Base-by-base conservation (phyloP, 2,797 vertebrate genomes). In the Acrossocheilus wenchowensis region DNA sequence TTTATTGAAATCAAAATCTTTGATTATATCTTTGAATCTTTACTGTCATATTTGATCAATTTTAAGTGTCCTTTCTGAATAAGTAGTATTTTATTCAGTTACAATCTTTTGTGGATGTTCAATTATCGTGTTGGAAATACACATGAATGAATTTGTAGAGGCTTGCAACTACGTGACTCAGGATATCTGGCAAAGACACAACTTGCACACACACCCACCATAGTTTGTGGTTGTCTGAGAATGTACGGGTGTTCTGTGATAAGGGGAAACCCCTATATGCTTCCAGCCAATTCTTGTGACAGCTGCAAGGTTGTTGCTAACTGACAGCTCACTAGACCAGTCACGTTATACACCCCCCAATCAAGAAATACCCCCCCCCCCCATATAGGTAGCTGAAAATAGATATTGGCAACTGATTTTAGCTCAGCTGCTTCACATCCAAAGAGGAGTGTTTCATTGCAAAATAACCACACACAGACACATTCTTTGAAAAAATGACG, bases 191-290 rank as follows among this genome's bases (percentile, higher is more conserved):
- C 71, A 71, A 45, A 80, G 43, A 82, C 30, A n/a, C n/a, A 43
- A 74, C 60, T 60, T 26, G 1, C 11, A 50, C 41, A 78, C 72
- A 64, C 74, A 82, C 84, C 30, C 23, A 71, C 75, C 62, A n/a
- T 39, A 80, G 72, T 82, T 71, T 84, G 78, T 75, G 86, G 74
- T 62, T 79, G 81, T 89, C 72, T 89, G 86, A 82, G 86, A 64
- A 86, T 86, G 79, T 54, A 17, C 0, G 83, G 62, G 60, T 75
- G 68, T 54, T 83, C 41, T 82, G 64, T 78, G 75, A 87, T 86
- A 64, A 71, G 54, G 81, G 83, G 88, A 89, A 87, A 77, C 19
- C 82, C 86, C 36, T 41, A 52, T 23, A 36, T 8, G 9, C 66
- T 68, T 81, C 68, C 86, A 72, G 50, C 39, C 69, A 84, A 36